Evolutionary conservation across 1,140 invertebrate species (phyloP).

Genomic region (Bombus picipes): DNA sequence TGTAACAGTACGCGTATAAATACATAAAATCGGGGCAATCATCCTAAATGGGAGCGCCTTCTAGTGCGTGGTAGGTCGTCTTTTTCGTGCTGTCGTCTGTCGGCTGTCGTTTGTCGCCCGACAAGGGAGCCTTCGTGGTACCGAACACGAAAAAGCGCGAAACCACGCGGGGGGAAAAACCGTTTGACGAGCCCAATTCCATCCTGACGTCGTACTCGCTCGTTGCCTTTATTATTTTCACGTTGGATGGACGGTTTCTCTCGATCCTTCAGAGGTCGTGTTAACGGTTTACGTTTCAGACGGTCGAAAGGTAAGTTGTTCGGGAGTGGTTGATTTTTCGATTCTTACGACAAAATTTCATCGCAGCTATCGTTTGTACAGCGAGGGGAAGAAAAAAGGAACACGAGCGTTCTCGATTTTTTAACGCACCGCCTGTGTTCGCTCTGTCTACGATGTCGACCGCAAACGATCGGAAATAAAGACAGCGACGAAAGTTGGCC

Average conservation of each 20-base stretch:
- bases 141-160: slow-evolving; percentile 61
- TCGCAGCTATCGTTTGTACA: not conserved
- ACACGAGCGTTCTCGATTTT: slow-evolving; percentile 29
- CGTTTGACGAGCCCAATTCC: slow-evolving; percentile 63
- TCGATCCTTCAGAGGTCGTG: not conserved
- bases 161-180: slow-evolving; percentile 43
- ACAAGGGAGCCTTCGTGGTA: slow-evolving; percentile 49
- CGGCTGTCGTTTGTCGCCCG: slow-evolving; percentile 75
- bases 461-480: slow-evolving; percentile 80
- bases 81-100: slow-evolving; percentile 75
- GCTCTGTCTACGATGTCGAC: slow-evolving; percentile 58
- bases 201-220: slow-evolving; percentile 29
- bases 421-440: slow-evolving; percentile 39
- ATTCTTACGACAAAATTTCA: not conserved
- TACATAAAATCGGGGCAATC: slow-evolving; percentile 79
- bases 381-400: slow-evolving; percentile 20
- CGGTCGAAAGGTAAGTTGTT: not conserved
- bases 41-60: slow-evolving; percentile 71
- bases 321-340: not conserved
- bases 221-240: slow-evolving; percentile 51
- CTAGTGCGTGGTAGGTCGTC: slow-evolving; percentile 58
- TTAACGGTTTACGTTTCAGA: not conserved
- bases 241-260: not conserved
- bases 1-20: slow-evolving; percentile 65
- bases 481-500: slow-evolving; percentile 57